Evolutionary conservation across 2,888 invertebrate species (phyloP).

Genomic region (Luperina testacea): DNA sequence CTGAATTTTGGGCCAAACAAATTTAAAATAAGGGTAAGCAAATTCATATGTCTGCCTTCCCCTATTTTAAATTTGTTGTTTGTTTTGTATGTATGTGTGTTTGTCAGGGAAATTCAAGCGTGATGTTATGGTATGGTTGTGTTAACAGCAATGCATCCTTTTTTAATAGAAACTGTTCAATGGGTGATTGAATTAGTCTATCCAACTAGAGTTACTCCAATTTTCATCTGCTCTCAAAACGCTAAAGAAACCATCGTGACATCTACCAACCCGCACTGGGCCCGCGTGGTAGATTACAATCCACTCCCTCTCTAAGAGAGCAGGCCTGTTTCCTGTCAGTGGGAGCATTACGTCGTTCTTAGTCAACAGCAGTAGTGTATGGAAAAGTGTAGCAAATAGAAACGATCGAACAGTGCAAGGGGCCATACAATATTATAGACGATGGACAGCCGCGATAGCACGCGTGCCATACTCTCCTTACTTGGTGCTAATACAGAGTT

Average conservation of each 20-base stretch:
- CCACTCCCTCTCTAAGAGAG: background rate
- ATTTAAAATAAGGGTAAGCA: too few species aligned
- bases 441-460: constrained; percentile 73
- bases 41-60: too few species aligned
- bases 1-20: background rate
- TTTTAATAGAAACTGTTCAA: background rate
- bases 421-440: constrained; percentile 66
- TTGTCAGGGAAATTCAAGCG: background rate
- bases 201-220: background rate
- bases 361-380: constrained; percentile 45
- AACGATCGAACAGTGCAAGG: constrained; percentile 24
- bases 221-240: too few species aligned
- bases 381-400: constrained; percentile 25
- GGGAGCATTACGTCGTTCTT: background rate
- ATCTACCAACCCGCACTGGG: too few species aligned
- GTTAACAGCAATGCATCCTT: background rate
- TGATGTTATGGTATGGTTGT: background rate
- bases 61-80: too few species aligned
- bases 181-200: background rate
- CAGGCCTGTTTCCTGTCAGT: background rate
- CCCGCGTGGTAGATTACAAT: too few species aligned
- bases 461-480: constrained; percentile 71
- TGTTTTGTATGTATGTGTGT: too few species aligned
- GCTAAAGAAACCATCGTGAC: too few species aligned
- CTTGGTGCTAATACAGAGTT: constrained; percentile 42